Base-by-base conservation (phyloP, 1,140 invertebrate genomes). In the Archegozetes longisetosus region DNA sequence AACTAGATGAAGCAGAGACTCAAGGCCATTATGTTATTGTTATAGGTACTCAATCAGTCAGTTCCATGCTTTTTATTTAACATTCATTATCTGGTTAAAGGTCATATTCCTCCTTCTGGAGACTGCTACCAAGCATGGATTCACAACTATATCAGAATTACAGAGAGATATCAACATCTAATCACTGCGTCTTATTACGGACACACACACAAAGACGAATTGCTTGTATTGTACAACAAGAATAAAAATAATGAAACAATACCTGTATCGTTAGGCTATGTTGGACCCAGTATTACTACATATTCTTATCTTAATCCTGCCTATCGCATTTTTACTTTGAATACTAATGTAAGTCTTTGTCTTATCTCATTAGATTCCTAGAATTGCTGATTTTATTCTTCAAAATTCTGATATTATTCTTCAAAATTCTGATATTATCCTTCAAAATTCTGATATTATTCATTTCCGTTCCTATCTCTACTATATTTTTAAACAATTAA, bases 61-160 rank as follows among this genome's bases (percentile, higher is more conserved):
- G 22, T 26, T 14, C 14, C 14, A 47, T 14, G 14, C n/a, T 47
- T 14, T 52, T 9, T n/a, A 28, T 52, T 25, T 28, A 14, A 52
- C 4, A 24, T 52, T 6, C n/a, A 25, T 52, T n/a, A 25, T n/a
- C 22, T 28, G 12, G 9, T 25, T 55, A 22, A 13, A 25, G 58
- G 61, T 4, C 61, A 62, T 46, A 46, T 61, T 58, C 59, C 61
- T 27, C 58, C 59, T 9, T 24, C 20, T 17, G 6, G 26, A 29
- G 53, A 62, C 17, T 51, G 25, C 6, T 53, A 51, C 23, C 40
- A 52, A 14, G 40, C 23, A 23, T 62, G 59, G 61, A 3, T 63
- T 2, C 61, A 62, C 26, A 62, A 62, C 40, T 62, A 62, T 32
- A 46, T 63, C 3, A 48, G 49, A n/a, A 62, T 62, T 20, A 40